Base-by-base conservation (phyloP, 2,113 vertebrate species). In the Bucco capensis region DNA sequence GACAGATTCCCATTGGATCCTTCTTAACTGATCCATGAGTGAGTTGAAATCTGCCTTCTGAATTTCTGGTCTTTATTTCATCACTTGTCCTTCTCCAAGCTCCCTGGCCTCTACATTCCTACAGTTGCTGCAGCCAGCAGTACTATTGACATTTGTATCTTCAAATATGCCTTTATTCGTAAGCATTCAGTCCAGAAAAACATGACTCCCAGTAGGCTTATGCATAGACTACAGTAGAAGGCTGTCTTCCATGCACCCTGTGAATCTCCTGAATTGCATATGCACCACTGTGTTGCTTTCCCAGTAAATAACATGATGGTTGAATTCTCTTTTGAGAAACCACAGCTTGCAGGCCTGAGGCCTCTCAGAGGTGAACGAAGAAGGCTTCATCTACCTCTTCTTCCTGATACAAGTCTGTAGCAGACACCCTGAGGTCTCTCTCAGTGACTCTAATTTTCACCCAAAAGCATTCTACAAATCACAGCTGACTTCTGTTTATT, bases 211-310 rank as follows among this genome's bases (percentile, higher is more conserved):
- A 31, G 23, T 1, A 70, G 33, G 12, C 9, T 27, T 24, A 30
- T 40, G 19, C 51, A 57, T 42, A 5, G 22, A 42, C 19, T 21
- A 17, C 11, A 30, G 7, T 14, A 92, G 35, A 17, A 84, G 87
- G 60, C 15, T 69, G 56, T 53, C 30, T 16, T 35, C 3, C 42
- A 11, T 0, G 0, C 30, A 64, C 5, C 3, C 44, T 22, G 31
- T 28, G 47, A 67, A 56, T 9, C 7, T 27, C 37, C 30, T 33
- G 78, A 16, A 66, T 28, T 44, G 6, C 10, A 60, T 73, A 31
- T 10, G 46, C 12, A 38, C 6, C 31, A 38, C 51, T 23, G 3
- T 19, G 22, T 19, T 71, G 10, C 61, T 61, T 62, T 78, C 37
- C 38, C 47, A 72, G 14, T 31, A 82, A 53, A 6, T 24, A 72